These are phyloP conservation scores for Diadema setosum DNA, from an alignment of 35 echinoderm and acorn worm genomes.

Conservation along the genomic window DNA sequence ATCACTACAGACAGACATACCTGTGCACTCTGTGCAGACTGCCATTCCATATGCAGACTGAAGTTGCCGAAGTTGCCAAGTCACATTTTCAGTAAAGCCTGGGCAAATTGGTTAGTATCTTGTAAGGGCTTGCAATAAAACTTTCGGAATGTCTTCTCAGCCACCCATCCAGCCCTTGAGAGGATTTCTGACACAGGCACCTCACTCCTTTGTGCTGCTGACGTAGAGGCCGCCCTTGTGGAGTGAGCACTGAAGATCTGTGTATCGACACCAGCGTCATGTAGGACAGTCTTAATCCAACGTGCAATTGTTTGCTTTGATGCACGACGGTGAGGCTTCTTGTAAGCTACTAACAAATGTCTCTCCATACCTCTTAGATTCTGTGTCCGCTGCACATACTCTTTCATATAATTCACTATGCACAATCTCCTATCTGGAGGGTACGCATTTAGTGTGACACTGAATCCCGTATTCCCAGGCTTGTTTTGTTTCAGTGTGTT, in stretches of 20 bases:
- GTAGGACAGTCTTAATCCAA: not conserved
- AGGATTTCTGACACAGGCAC: too few relatives aligned
- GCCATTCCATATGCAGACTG: too few relatives aligned
- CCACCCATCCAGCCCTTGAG: too few relatives aligned
- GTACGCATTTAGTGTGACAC: not conserved
- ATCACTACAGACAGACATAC: too few relatives aligned
- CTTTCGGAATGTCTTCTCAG: too few relatives aligned
- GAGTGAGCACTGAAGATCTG: not conserved
- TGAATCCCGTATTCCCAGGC: not conserved
- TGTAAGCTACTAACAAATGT: not conserved
- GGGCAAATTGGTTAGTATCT: too few relatives aligned
- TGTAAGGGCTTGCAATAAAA: too few relatives aligned
- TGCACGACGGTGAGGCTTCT: not conserved
- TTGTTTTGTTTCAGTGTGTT: not conserved
- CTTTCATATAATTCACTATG: not conserved
- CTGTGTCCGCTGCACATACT: not conserved
- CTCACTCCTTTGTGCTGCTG: too few relatives aligned
- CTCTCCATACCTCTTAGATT: not conserved
- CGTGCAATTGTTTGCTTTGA: not conserved
- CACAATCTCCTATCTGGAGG: not conserved
- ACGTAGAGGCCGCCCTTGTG: constrained; percentile 14
- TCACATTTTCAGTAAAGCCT: too few relatives aligned
- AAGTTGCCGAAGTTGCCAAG: too few relatives aligned
- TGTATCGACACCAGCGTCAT: not conserved
- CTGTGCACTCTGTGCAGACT: too few relatives aligned